Evolutionary conservation across 2,888 invertebrate species (phyloP).

Genomic region (Selenia dentaria): DNA sequence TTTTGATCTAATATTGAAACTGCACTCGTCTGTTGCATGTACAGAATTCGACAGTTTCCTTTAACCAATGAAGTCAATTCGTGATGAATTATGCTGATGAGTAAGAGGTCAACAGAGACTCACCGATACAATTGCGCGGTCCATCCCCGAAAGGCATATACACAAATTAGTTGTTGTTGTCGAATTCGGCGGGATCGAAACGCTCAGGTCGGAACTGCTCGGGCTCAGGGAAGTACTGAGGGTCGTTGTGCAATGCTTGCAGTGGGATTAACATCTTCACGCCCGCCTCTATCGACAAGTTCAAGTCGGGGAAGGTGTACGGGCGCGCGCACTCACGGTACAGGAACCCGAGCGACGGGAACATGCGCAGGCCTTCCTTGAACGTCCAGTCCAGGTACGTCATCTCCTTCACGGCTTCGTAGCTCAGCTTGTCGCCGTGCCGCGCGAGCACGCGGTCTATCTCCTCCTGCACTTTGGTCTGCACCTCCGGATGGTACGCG

Average conservation of each 20-base stretch:
- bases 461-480: constrained; percentile 52
- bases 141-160: constrained; percentile 67
- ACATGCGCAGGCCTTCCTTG: constrained; percentile 60
- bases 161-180: constrained; percentile 45
- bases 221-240: constrained; percentile 55
- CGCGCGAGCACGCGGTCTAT: constrained; percentile 51
- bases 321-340: constrained; percentile 41
- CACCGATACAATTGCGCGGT: constrained; percentile 65
- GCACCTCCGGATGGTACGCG: constrained; percentile 55
- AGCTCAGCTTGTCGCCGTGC: constrained; percentile 51
- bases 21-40: too few species aligned
- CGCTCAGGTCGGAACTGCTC: constrained; percentile 56
- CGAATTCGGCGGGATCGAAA: constrained; percentile 48
- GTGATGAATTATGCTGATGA: too few species aligned
- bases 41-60: too few species aligned
- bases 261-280: constrained; percentile 27
- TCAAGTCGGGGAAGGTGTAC: constrained; percentile 48
- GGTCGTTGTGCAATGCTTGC: constrained; percentile 56
- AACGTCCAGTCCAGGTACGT: constrained; percentile 60
- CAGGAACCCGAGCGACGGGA: constrained; percentile 52
- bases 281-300: constrained; percentile 48
- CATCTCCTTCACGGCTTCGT: constrained; percentile 64
- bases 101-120: too few species aligned
- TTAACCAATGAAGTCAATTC: too few species aligned
- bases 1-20: too few species aligned